phyloP scores from a whole-genome alignment of 2,888 invertebrate species.

The Vanessa cardui region DNA sequence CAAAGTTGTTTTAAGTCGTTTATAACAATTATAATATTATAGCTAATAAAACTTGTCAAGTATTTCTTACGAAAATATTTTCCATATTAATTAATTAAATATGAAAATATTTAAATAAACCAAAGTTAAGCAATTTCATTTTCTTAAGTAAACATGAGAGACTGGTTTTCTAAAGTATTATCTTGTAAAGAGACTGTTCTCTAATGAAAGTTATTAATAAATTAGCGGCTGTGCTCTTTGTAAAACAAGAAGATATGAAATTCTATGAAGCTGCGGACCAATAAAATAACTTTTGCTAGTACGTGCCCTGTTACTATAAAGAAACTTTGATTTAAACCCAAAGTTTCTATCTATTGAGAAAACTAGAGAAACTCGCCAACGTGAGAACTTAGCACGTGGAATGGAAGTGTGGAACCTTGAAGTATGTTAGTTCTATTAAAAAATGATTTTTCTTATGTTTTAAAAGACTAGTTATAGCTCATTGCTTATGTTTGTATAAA shows the following conservation, averaged over 20 bases:
- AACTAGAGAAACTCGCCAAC: slow-evolving; percentile 49
- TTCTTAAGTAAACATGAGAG: slow-evolving; percentile 1
- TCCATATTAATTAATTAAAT: background rate
- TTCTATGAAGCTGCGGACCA: slow-evolving; percentile 31
- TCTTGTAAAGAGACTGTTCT: background rate
- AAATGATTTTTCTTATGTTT: background rate
- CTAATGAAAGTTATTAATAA: slow-evolving; percentile 16
- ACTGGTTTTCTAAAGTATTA: slow-evolving; percentile 1
- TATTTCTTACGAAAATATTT: background rate
- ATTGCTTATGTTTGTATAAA: too few species aligned
- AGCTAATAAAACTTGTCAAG: background rate
- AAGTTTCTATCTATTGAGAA: slow-evolving; percentile 60
- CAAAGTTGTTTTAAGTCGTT: background rate
- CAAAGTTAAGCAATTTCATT: slow-evolving; percentile 1
- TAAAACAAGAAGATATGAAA: slow-evolving; percentile 30
- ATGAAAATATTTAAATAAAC: background rate
- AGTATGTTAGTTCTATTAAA: slow-evolving; percentile 10
- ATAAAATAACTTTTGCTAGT: slow-evolving; percentile 29
- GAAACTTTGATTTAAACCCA: slow-evolving; percentile 66
- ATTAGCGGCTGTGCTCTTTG: slow-evolving; percentile 12
- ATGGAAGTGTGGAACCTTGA: slow-evolving; percentile 19
- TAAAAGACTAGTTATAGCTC: too few species aligned
- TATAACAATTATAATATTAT: slow-evolving; percentile 4
- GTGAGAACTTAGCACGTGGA: slow-evolving; percentile 44
- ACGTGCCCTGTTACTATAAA: slow-evolving; percentile 49